These are phyloP conservation scores for Panagrolaimus sp. DNA, from an alignment of 1,140 invertebrate genomes.

Conservation along the genomic window DNA sequence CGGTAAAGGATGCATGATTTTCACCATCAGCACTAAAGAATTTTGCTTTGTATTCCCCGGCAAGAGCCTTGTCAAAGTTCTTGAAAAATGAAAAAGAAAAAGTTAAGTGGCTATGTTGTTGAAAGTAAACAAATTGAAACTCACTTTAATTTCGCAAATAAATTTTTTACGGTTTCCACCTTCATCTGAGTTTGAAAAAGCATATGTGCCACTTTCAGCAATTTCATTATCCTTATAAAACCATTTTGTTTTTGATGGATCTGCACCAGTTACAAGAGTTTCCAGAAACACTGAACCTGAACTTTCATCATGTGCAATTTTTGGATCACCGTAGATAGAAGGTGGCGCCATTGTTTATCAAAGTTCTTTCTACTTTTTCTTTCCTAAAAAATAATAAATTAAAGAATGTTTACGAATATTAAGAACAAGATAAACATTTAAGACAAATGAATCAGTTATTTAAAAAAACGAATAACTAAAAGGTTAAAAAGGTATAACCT, in stretches of 20 bases:
- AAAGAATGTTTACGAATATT: too few species aligned
- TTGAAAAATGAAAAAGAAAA: slow-evolving; percentile 28
- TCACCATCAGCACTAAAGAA: slow-evolving; percentile 52
- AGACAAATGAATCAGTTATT: too few species aligned
- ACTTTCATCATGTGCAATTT: slow-evolving; percentile 47
- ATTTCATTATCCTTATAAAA: slow-evolving; percentile 54
- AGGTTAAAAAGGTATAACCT: background rate
- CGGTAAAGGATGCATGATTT: slow-evolving; percentile 54
- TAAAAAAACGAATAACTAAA: slow-evolving; percentile 9
- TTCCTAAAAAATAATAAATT: background rate
- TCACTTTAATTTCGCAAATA: slow-evolving; percentile 55
- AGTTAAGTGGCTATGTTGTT: background rate
- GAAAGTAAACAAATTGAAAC: slow-evolving; percentile 13
- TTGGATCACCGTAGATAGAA: slow-evolving; percentile 53
- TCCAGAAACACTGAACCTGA: slow-evolving; percentile 52
- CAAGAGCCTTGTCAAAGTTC: slow-evolving; percentile 57
- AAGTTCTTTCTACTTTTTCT: background rate
- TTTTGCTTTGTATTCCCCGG: slow-evolving; percentile 55
- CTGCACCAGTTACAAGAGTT: slow-evolving; percentile 40
- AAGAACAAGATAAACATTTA: too few species aligned
- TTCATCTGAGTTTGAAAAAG: slow-evolving; percentile 47
- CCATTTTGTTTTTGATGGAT: slow-evolving; percentile 54
- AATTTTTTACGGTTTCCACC: slow-evolving; percentile 51
- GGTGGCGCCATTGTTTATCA: slow-evolving; percentile 47
- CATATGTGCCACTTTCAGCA: slow-evolving; percentile 42